Evolutionary conservation across 2,888 invertebrate genomes (phyloP), one percentile per base, ranked within the genome.

Genomic region (Scaptomyza flava): DNA sequence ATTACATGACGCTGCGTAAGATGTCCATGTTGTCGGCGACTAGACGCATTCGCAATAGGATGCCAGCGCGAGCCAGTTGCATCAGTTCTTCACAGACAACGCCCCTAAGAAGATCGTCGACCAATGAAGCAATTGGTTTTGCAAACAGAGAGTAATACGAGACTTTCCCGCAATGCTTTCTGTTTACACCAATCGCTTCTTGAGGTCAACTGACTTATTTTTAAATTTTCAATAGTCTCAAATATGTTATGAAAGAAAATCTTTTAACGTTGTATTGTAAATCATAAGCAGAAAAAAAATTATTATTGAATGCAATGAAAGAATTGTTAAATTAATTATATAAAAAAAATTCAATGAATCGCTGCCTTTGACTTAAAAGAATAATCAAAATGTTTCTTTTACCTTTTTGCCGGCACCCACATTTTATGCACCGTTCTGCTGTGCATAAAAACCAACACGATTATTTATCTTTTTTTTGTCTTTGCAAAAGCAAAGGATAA

Each of bases 1-100:
- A 87, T 17, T 90, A 85, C 27, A 77, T 90, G 30, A 76, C 81
- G 0, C 23, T 87, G 31, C 84, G 89, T 17, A 90, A 89, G 60
- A 80, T 85, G 63, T 52, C 80, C 0, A 79, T 81, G n/a, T 8
- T 78, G 59, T 54, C 52, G 65, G 38, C 70, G 3, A 76, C 75
- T 8, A 68, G 64, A 20, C 68, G 79, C 1, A 2, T 54, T 2
- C 74, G 74, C 5, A 8, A 30, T 9, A 68, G 58, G 23, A 12
- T 51, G 7, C 72, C 72, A 1, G 64, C 54, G 47, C 65, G 79
- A 0, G 62, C 76, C n/a, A 78, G 71, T n/a, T 17, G 14, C 2
- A 0, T 36, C 2, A 12, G 4, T 9, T 14, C 53, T 2, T 33
- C 11, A 14, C 9, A 2, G 12, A 0, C 0, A 1, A 65, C 69